These are phyloP conservation scores for Acleris emargana DNA, from an alignment of 2,888 invertebrate species.

Conservation along the genomic window DNA sequence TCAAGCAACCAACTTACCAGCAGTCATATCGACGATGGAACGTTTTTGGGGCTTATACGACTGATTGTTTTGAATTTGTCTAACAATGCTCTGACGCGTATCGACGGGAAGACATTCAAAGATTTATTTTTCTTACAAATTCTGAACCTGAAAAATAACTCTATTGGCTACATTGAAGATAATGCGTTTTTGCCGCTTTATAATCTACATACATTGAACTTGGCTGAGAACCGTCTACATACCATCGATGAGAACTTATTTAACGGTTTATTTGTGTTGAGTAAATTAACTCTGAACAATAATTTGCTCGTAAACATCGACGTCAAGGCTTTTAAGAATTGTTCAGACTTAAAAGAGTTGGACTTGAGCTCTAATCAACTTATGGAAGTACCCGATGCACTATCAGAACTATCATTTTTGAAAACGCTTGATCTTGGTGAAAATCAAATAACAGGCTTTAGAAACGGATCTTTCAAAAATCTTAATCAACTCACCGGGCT, in stretches of 20 bases:
- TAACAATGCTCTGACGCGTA: conserved; percentile 92
- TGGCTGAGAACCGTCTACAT: conserved; percentile 93
- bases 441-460: conserved; percentile 93
- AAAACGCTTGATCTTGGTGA: conserved; percentile 96
- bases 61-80: conserved; percentile 93
- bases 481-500: conserved; percentile 94
- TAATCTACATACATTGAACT: conserved; percentile 94
- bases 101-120: conserved; percentile 93
- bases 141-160: conserved; percentile 92
- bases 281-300: conserved; percentile 93
- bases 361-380: conserved; percentile 95
- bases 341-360: conserved; percentile 93
- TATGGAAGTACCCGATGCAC: conserved; percentile 90
- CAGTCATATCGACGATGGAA: conserved; percentile 92
- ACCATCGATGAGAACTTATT: conserved; percentile 91
- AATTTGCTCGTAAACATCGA: conserved; percentile 92
- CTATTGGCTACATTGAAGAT: conserved; percentile 94
- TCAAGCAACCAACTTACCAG: conserved; percentile 93
- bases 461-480: conserved; percentile 93
- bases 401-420: conserved; percentile 91
- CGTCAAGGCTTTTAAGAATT: conserved; percentile 92
- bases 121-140: conserved; percentile 94
- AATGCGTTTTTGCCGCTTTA: conserved; percentile 94
- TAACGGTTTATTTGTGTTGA: conserved; percentile 92
- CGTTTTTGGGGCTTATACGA: conserved; percentile 92